Base-by-base conservation (phyloP, 2,797 vertebrate species). In the Vespertilio murinus region DNA sequence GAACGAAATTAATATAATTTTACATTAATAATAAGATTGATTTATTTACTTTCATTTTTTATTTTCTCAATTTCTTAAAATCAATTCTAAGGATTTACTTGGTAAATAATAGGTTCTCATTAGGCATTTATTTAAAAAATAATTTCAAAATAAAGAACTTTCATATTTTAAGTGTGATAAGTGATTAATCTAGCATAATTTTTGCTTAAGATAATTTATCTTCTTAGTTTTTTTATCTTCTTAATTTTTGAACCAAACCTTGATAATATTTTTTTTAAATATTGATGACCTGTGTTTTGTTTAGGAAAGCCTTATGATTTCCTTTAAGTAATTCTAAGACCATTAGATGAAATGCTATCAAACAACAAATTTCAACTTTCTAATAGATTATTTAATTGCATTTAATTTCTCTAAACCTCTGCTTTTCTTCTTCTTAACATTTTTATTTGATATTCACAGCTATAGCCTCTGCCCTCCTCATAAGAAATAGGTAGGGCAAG, bases 11-110 rank as follows among this genome's bases (percentile, higher is more conserved):
- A 52, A 45, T 49, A 35, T 61, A 88, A 75, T 82, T 77, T 61
- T 78, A 14, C 6, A 33, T 35, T 59, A 79, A 40, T 79, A 80
- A 70, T 90, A 61, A 54, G 7, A 65, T 6, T 17, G 33, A 88
- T 77, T 40, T 40, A 73, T 69, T 59, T 92, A 5, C 18, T 83
- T 93, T 90, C 81, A 67, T 69, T 88, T 78, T 92, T 22, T 38
- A 5, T 78, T 87, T 87, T 79, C 18, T 81, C 67, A 95, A 16
- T 78, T 93, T 88, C 42, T 82, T 90, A 81, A 88, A 78, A 82
- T 94, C 17, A 73, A 5, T 88, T 94, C 8, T 90, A 85, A 52
- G 38, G 77, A 88, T 88, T 56, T 81, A n/a, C 35, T 61, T 86
- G 40, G 12, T 54, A 92, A 84, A 79, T 73, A 93, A 54, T 10